Evolutionary conservation across 2,888 invertebrate genomes (phyloP).

Genomic region (Pseudeuparius sepicola): DNA sequence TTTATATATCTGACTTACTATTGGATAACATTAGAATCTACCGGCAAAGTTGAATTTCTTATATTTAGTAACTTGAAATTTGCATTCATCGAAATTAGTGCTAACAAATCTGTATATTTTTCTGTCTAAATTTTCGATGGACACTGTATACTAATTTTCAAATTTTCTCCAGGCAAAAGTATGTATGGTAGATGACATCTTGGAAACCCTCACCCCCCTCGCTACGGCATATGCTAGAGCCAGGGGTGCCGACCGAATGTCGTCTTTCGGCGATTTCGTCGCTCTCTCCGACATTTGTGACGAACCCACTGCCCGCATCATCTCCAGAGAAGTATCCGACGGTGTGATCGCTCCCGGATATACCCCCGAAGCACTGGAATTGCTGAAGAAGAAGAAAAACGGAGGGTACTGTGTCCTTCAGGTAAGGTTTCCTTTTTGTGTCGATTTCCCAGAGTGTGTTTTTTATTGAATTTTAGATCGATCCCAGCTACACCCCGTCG

Average conservation of each 20-base stretch:
- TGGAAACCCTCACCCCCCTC: conserved; percentile 62
- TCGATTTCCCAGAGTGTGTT: background rate
- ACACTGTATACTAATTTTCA: background rate
- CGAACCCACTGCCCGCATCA: conserved; percentile 79
- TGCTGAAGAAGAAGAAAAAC: conserved; percentile 90
- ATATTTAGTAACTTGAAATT: no score
- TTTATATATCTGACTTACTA: no score
- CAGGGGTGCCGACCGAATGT: conserved; percentile 97
- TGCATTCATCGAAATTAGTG: no score
- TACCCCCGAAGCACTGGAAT: conserved; percentile 66
- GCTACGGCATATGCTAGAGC: conserved; percentile 92
- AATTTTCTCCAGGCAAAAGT: conserved; percentile 57
- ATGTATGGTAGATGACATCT: conserved; percentile 87
- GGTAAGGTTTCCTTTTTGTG: conserved; percentile 29
- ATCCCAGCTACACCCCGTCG: conserved; percentile 73
- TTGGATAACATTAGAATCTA: no score
- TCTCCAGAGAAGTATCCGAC: conserved; percentile 91
- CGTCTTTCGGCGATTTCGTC: conserved; percentile 96
- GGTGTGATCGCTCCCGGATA: conserved; percentile 97
- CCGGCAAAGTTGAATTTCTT: no score
- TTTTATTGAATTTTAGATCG: conserved; percentile 50
- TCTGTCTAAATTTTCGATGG: background rate
- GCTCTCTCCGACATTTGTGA: conserved; percentile 91
- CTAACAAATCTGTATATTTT: no score
- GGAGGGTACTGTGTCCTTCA: conserved; percentile 85